Percentiles rank a stretch among this genome's conserved stretches.
phyloP scores from a whole-genome alignment of 2,888 invertebrate species.

The Axea sp. region DNA sequence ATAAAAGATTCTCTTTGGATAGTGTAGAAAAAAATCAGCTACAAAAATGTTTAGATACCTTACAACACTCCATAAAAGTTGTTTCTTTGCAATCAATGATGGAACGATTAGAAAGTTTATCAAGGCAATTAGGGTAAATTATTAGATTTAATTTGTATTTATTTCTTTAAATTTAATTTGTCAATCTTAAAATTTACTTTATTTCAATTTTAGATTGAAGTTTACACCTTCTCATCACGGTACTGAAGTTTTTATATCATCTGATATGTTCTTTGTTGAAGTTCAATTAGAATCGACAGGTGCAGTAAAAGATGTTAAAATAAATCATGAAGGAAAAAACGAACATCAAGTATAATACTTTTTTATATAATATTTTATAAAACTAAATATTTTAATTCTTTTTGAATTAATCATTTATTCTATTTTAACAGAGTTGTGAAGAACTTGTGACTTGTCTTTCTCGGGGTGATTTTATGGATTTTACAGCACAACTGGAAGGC shows the following conservation, averaged over 20 bases:
- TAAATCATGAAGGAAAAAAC: slow-evolving; percentile 93
- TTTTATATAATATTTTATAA: too few species aligned
- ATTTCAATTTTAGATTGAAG: slow-evolving; percentile 87
- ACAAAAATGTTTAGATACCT: slow-evolving; percentile 93
- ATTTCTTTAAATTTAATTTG: slow-evolving; percentile 38
- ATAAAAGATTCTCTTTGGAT: slow-evolving; percentile 93
- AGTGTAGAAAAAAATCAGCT: slow-evolving; percentile 90
- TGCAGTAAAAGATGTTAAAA: slow-evolving; percentile 92
- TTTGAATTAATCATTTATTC: slow-evolving; percentile 7
- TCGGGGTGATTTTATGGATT: slow-evolving; percentile 93
- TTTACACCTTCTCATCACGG: slow-evolving; percentile 91
- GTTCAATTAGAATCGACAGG: slow-evolving; percentile 92
- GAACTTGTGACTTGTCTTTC: slow-evolving; percentile 92
- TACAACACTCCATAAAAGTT: slow-evolving; percentile 96
- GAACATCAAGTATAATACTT: slow-evolving; percentile 79
- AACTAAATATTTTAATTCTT: too few species aligned
- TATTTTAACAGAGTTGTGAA: slow-evolving; percentile 86
- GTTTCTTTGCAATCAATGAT: slow-evolving; percentile 94
- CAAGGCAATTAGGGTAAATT: slow-evolving; percentile 89
- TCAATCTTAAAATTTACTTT: background rate
- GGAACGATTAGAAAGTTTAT: slow-evolving; percentile 93
- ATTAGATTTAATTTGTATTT: background rate
- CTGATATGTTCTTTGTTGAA: slow-evolving; percentile 98
- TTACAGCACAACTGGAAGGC: slow-evolving; percentile 95
- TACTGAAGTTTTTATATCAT: slow-evolving; percentile 92